These are phyloP conservation scores for Pseudopodoces humilis DNA, from an alignment of 2,113 vertebrate genomes.

Conservation along the genomic window DNA sequence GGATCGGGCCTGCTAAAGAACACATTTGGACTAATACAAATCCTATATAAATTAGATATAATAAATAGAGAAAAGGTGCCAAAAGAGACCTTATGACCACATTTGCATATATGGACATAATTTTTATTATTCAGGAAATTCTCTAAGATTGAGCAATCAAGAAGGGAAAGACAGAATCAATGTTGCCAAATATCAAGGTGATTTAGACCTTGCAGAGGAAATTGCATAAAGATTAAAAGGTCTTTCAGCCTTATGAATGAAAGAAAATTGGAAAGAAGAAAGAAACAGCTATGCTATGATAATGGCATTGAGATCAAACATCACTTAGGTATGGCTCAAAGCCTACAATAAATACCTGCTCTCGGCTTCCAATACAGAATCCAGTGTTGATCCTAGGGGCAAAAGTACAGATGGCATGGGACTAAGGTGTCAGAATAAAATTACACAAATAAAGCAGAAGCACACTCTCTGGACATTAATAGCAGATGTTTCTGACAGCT, in stretches of 20 bases:
- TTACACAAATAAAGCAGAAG: neutral
- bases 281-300: slow-evolving; percentile 6
- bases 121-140: slow-evolving; percentile 56
- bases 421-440: slow-evolving; percentile 1
- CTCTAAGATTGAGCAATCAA: slow-evolving; percentile 19
- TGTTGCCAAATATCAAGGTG: slow-evolving; percentile 52
- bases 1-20: neutral
- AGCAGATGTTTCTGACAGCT: neutral
- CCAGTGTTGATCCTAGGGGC: neutral
- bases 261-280: slow-evolving; percentile 28
- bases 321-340: slow-evolving; percentile 32
- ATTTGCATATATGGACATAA: neutral
- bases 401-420: neutral
- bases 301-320: slow-evolving; percentile 20
- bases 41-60: slow-evolving; percentile 21
- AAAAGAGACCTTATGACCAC: neutral
- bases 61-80: slow-evolving; percentile 5
- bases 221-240: slow-evolving; percentile 46
- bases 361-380: neutral
- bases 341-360: slow-evolving; percentile 32
- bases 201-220: slow-evolving; percentile 48
- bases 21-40: slow-evolving; percentile 20
- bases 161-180: slow-evolving; percentile 22
- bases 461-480: neutral
- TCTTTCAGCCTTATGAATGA: slow-evolving; percentile 42